A percentile compares a stretch with the other conserved stretches of the same genome.
phyloP scores from a whole-genome alignment of 2,113 vertebrate genomes.

The Tursiops truncatus region DNA sequence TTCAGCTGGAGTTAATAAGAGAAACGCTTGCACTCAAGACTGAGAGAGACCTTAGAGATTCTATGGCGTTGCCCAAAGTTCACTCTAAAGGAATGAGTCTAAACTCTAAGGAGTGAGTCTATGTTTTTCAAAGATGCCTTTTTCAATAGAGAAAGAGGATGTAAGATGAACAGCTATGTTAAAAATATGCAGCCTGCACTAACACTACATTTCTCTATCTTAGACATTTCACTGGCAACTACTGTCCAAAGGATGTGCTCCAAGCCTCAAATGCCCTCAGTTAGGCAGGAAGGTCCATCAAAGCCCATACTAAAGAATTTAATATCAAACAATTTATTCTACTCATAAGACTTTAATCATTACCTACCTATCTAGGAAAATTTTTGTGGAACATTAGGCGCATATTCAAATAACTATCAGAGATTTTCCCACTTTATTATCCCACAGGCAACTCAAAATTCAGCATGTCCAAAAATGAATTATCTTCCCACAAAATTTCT shows the following conservation, averaged over 20 bases:
- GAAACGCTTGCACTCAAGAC: not conserved
- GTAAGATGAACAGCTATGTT: not conserved
- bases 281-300: not conserved
- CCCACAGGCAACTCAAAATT: not conserved
- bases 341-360: not conserved
- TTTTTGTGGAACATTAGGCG: not conserved
- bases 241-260: not conserved
- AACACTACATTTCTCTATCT: not conserved
- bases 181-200: not conserved
- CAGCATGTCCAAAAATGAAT: not conserved
- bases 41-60: not conserved
- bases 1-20: slow-evolving; percentile 1
- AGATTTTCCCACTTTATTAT: not conserved
- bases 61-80: not conserved
- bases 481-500: not conserved
- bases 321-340: not conserved
- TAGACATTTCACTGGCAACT: not conserved
- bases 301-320: not conserved
- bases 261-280: not conserved
- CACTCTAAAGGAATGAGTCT: not conserved
- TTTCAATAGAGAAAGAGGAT: not conserved
- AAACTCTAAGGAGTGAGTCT: not conserved
- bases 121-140: not conserved
- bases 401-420: not conserved
- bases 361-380: not conserved